Evolutionary conservation across 2,113 vertebrate genomes (phyloP).

Genomic region (Falcunculus frontatus): DNA sequence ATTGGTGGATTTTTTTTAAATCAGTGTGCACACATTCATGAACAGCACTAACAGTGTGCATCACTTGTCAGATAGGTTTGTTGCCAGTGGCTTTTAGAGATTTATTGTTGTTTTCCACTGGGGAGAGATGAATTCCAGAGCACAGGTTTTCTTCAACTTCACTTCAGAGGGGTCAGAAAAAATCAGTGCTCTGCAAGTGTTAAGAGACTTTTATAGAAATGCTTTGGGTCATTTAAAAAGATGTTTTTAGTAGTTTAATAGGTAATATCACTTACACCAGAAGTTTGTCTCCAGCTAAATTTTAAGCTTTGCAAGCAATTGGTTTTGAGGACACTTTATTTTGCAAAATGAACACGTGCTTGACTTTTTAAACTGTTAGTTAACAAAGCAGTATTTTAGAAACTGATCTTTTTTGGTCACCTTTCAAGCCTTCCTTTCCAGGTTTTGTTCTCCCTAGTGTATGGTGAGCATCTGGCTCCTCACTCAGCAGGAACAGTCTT

Average conservation of each 20-base stretch:
- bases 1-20: background rate
- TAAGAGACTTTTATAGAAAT: background rate
- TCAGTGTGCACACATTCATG: accelerated
- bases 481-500: background rate
- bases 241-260: background rate
- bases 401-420: background rate
- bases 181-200: background rate
- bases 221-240: background rate
- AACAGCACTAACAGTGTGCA: background rate
- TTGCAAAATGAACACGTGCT: background rate
- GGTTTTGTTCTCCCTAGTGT: background rate
- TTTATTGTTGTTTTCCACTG: background rate
- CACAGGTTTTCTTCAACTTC: background rate
- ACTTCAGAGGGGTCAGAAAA: background rate
- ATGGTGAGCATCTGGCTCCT: background rate
- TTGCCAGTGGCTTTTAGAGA: background rate
- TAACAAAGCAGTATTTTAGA: background rate
- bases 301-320: background rate
- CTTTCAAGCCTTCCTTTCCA: background rate
- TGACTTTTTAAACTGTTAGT: background rate
- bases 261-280: background rate
- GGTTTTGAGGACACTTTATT: background rate
- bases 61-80: background rate
- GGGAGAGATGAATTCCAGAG: background rate
- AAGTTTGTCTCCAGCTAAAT: background rate